These are phyloP conservation scores for Cecropterus lyciades DNA, from an alignment of 1,140 invertebrate genomes.

Conservation along the genomic window DNA sequence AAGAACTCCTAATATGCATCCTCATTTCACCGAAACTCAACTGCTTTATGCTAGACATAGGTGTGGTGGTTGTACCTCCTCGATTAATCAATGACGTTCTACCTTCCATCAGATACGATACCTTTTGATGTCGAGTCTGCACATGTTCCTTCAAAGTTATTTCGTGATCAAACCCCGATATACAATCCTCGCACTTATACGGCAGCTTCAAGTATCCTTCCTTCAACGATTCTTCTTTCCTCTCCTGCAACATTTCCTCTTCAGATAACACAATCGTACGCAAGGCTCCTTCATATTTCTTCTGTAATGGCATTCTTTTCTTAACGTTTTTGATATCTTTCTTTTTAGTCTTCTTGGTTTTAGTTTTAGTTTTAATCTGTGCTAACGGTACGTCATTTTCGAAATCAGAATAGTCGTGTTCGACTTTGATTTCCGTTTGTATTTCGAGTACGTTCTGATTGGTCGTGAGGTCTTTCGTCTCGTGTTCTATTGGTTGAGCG, in stretches of 20 bases:
- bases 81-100: too few relatives aligned
- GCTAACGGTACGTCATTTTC: constrained; percentile 44
- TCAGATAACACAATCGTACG: constrained; percentile 45
- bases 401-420: constrained; percentile 44
- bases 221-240: constrained; percentile 44
- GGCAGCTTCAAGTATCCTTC: constrained; percentile 57
- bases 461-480: constrained; percentile 13
- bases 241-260: constrained; percentile 59
- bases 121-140: constrained; percentile 57
- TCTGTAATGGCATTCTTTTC: constrained; percentile 33
- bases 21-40: too few relatives aligned
- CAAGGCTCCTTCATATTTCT: constrained; percentile 55
- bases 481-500: constrained; percentile 38
- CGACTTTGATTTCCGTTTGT: constrained; percentile 55
- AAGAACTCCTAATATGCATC: too few relatives aligned
- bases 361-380: constrained; percentile 31
- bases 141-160: constrained; percentile 52
- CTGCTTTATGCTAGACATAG: too few relatives aligned
- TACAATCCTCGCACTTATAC: constrained; percentile 62
- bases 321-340: not conserved
- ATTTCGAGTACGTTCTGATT: constrained; percentile 36
- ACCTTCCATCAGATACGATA: too few relatives aligned
- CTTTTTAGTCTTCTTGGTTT: constrained; percentile 37
- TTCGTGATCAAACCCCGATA: constrained; percentile 61
- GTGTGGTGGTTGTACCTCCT: too few relatives aligned